phyloP scores from a whole-genome alignment of 2,113 vertebrate genomes.

The Propithecus coquereli region DNA sequence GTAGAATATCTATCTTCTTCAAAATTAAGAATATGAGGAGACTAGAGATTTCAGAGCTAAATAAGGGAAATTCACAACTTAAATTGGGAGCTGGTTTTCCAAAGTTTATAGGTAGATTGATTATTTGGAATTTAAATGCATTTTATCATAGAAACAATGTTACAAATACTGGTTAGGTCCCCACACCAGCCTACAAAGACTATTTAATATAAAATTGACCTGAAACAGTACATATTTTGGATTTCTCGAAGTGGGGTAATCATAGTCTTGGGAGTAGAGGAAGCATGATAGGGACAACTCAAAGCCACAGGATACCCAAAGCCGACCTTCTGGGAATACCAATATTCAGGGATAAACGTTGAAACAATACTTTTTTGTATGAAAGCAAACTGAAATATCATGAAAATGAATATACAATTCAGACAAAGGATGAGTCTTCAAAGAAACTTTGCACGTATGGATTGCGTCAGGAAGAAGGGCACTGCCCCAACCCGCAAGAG shows the following conservation, averaged over 20 bases:
- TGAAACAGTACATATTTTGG: background rate
- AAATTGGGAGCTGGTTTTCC: background rate
- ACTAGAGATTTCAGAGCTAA: background rate
- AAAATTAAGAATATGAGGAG: background rate
- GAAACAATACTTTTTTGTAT: background rate
- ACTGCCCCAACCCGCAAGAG: too few relatives aligned
- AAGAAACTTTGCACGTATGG: background rate
- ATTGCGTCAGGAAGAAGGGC: too few relatives aligned
- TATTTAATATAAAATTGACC: background rate
- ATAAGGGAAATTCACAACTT: background rate
- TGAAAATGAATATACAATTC: background rate
- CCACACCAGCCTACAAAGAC: background rate
- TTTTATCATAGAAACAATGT: background rate
- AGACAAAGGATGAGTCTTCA: background rate
- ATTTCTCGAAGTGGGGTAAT: background rate
- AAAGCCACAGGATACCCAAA: background rate
- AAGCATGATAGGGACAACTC: background rate
- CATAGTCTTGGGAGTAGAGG: background rate
- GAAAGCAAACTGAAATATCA: background rate
- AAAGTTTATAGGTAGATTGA: background rate
- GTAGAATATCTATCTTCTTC: background rate
- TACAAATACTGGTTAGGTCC: background rate
- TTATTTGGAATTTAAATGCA: background rate
- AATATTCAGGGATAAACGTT: background rate
- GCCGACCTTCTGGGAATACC: background rate